Evolutionary conservation across 2,797 vertebrate genomes (phyloP), one percentile per base, ranked within the genome.

Genomic region (Mus minutoides): DNA sequence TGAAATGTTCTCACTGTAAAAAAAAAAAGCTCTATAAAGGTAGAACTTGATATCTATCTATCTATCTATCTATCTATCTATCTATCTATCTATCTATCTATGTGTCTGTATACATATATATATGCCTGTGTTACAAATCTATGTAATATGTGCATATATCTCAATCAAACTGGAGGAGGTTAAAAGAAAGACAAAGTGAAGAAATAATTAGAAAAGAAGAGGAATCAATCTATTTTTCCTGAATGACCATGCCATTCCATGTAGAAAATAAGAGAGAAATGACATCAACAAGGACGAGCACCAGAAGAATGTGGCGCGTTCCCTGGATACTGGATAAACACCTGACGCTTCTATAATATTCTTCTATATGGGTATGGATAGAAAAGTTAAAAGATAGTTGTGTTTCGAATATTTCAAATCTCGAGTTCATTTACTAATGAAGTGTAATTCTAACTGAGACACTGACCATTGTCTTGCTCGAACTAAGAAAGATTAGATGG

Each of bases 161-260:
- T 60, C 7, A 76, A 64, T 24, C 60, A 83, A 84, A 26, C 46
- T 49, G 26, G 56, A 29, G 24, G 9, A 29, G 1, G 10, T 3
- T 3, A 67, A 34, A 43, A 43, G 6, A 86, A 85, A 14, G 49
- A 46, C 52, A n/a, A 84, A 71, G 46, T 58, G 67, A 52, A 40
- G 85, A 90, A 77, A 91, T 88, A 56, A 58, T 24, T 73, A 77
- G 26, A 88, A 96, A 88, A 31, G 37, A 87, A 88, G 21, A 92
- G 71, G 19, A 92, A 71, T 49, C 12, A 5, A 9, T n/a, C n/a
- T 82, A 37, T 73, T 26, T 75, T 24, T n/a, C 37, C 73, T 14
- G 40, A 76, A 52, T 88, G 83, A 56, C 37, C 26, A 37, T 43
- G 26, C 82, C 52, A 46, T 67, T 92, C 46, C 56, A 64, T 21